A percentile compares a stretch with the other conserved stretches of the same genome.
These are phyloP conservation scores for Hydrophis major DNA, from an alignment of 2,797 vertebrate species.

Conservation along the genomic window DNA sequence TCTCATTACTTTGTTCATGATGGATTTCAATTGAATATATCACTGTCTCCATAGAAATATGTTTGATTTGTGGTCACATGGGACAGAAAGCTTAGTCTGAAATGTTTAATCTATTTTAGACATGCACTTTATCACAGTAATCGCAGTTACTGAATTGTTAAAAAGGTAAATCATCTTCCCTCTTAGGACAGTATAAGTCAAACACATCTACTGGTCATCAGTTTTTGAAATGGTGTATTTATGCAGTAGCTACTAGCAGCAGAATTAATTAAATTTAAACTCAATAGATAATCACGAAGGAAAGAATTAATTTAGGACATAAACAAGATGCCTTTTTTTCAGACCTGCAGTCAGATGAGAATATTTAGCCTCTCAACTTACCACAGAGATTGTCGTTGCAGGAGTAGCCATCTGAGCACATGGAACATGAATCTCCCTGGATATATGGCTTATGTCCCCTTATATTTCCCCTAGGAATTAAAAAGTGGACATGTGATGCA, in stretches of 20 bases:
- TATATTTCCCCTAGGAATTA: constrained; percentile 68
- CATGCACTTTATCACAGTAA: neutral
- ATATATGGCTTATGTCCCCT: constrained; percentile 63
- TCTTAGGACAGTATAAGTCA: neutral
- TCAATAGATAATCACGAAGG: neutral
- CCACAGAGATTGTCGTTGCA: constrained; percentile 68
- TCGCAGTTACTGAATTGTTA: neutral
- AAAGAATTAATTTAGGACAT: neutral
- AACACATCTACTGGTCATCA: neutral
- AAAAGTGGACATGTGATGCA: neutral
- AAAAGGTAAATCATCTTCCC: neutral
- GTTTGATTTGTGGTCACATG: neutral
- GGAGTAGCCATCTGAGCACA: constrained; percentile 57
- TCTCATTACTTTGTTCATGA: neutral
- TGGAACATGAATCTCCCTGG: constrained; percentile 61
- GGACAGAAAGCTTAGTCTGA: neutral
- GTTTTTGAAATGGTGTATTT: neutral
- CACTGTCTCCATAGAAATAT: neutral
- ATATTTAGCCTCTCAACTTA: neutral
- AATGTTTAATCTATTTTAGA: neutral
- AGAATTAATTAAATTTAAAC: neutral
- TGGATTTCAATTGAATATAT: neutral
- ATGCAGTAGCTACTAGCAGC: neutral
- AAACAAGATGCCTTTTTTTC: neutral
- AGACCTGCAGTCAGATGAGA: neutral